Conservation (phyloP, 2,797 vertebrate species). For the Anomalospiza imberbis region DNA sequence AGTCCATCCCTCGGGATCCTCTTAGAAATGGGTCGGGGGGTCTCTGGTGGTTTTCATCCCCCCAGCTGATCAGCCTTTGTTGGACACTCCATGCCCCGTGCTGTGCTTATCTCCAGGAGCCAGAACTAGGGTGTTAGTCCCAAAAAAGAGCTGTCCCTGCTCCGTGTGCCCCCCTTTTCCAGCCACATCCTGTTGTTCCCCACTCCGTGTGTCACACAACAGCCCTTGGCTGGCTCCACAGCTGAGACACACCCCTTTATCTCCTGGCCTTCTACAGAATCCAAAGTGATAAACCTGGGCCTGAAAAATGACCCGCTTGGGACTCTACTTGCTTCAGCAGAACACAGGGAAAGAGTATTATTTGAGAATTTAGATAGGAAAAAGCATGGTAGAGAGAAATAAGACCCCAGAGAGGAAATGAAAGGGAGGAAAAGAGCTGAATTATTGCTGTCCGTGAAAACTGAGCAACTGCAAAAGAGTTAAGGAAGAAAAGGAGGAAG, state of each 20-base stretch:
- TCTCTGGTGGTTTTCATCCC: not conserved
- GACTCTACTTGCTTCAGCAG: not conserved
- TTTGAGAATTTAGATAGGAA: not conserved
- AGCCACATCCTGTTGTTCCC: not conserved
- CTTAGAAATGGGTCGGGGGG: not conserved
- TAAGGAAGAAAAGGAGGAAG: not conserved
- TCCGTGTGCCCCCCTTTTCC: not conserved
- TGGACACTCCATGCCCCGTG: not conserved
- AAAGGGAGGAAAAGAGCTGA: not conserved
- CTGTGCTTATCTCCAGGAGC: not conserved
- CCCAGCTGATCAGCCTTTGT: not conserved
- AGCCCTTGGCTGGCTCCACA: not conserved
- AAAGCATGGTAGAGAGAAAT: not conserved
- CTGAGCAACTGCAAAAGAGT: not conserved
- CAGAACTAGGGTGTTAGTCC: not conserved
- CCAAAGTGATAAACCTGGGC: not conserved
- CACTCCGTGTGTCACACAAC: not conserved
- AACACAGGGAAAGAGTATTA: not conserved
- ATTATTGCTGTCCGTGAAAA: not conserved
- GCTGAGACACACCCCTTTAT: not conserved
- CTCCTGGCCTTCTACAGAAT: not conserved
- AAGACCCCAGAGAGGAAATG: not conserved
- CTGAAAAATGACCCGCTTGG: not conserved
- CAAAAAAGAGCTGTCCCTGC: not conserved
- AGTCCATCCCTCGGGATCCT: not conserved